Base-by-base conservation (phyloP, 2,113 vertebrate genomes). In the Andinoacara biseriatus region DNA sequence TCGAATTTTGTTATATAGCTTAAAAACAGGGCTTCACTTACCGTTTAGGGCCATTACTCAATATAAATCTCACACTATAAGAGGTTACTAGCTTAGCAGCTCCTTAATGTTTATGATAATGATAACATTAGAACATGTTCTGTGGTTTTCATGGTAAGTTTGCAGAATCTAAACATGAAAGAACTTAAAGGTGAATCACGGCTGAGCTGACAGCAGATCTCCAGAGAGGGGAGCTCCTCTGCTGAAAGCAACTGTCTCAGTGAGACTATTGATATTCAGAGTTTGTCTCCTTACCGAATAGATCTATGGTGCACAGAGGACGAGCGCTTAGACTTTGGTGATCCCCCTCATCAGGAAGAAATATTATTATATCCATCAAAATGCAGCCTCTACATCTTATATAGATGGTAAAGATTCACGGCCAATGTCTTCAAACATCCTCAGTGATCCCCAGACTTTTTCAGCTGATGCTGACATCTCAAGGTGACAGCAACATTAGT, bases 201-300 rank as follows among this genome's bases (percentile, higher is more conserved):
- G 62, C 3, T 65, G 62, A 78, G 22, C 29, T 63, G 26, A 78
- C 76, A 52, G 26, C n/a, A 79, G 14, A 20, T 35, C 60, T 65
- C 60, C 76, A 78, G 43, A 24, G 76, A 78, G 76, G 31, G 59
- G 76, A 54, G 76, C 76, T 54, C n/a, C 9, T 3, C 76, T 78
- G 29, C 59, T 79, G 56, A 65, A 20, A 65, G 15, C 31, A 18
- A 65, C 31, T 5, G 49, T 35, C 49, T 65, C 31, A 54, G 74
- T 59, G 15, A 76, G 46, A 14, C 10, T 52, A 0, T 72, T 72
- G 26, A 72, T 72, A 72, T 72, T 72, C 67, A 33, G 26, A 54
- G 10, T 29, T 72, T 3, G 18, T 72, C 31, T 49, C 26, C 52
- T n/a, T 14, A 2, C 46, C 8, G 46, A 72, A 54, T 14, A 72